These are phyloP conservation scores for Pristiophorus japonicus DNA, from an alignment of 2,113 vertebrate species.

Conservation along the genomic window DNA sequence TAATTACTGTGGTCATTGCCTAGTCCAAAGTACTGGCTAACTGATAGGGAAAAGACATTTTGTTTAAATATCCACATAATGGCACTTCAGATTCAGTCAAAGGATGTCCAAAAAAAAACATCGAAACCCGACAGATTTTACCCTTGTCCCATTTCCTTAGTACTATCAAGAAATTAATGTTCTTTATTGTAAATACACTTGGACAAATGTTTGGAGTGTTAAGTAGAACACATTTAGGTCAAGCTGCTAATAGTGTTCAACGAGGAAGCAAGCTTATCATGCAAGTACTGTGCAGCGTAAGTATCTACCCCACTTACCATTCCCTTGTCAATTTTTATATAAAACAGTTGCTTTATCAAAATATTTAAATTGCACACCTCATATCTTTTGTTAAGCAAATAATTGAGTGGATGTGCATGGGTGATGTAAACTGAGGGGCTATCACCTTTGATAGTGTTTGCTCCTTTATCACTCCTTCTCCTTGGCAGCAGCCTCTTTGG, in stretches of 20 bases:
- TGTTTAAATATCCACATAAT: not conserved
- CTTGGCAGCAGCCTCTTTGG: not conserved
- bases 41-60: not conserved
- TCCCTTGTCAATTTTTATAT: not conserved
- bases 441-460: not conserved
- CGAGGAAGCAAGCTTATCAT: not conserved
- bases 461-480: not conserved
- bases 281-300: not conserved
- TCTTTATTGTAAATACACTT: not conserved
- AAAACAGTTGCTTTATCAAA: not conserved
- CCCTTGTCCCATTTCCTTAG: not conserved
- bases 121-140: not conserved
- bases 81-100: not conserved
- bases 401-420: not conserved
- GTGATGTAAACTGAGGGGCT: not conserved
- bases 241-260: conserved; percentile 4
- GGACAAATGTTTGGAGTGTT: not conserved
- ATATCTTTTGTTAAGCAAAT: not conserved
- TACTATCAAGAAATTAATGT: not conserved
- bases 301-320: not conserved
- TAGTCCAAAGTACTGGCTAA: not conserved
- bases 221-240: not conserved
- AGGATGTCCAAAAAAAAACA: not conserved
- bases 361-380: not conserved
- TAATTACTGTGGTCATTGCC: not conserved